Evolutionary conservation across 1,140 invertebrate species (phyloP).

Genomic region (Chionoecetes opilio): DNA sequence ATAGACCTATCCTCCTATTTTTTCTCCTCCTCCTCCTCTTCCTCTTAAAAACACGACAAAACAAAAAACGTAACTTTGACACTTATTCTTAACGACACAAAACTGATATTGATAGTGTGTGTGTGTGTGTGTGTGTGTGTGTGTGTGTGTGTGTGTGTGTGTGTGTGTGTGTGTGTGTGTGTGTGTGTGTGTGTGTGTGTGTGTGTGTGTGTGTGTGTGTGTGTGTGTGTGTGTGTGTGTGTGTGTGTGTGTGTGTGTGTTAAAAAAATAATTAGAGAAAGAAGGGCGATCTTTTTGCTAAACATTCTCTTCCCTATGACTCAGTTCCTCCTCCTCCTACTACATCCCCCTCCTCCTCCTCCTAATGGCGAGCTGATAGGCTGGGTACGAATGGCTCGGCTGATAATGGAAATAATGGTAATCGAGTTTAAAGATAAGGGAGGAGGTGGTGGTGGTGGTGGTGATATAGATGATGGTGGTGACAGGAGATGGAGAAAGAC

Average conservation of each 20-base stretch:
- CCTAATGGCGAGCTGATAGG: not conserved
- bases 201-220: too few species aligned
- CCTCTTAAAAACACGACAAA: not conserved
- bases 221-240: too few species aligned
- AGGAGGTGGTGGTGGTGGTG: not conserved
- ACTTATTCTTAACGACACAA: not conserved
- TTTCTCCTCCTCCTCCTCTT: not conserved
- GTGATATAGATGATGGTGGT: not conserved
- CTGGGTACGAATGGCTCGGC: not conserved
- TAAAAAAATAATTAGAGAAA: not conserved
- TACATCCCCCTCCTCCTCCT: not conserved
- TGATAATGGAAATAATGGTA: slow-evolving; percentile 21
- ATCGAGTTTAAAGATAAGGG: not conserved
- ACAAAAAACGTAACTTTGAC: not conserved
- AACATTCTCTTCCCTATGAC: not conserved
- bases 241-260: not conserved
- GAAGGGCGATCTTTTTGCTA: not conserved
- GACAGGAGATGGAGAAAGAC: not conserved
- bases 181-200: not conserved
- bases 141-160: slow-evolving; percentile 24
- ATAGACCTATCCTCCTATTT: not conserved
- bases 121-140: slow-evolving; percentile 27
- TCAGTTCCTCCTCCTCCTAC: not conserved
- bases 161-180: not conserved
- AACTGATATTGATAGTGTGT: not conserved